Base-by-base conservation (phyloP, 2,888 invertebrate genomes). In the Escarpia spicata region DNA sequence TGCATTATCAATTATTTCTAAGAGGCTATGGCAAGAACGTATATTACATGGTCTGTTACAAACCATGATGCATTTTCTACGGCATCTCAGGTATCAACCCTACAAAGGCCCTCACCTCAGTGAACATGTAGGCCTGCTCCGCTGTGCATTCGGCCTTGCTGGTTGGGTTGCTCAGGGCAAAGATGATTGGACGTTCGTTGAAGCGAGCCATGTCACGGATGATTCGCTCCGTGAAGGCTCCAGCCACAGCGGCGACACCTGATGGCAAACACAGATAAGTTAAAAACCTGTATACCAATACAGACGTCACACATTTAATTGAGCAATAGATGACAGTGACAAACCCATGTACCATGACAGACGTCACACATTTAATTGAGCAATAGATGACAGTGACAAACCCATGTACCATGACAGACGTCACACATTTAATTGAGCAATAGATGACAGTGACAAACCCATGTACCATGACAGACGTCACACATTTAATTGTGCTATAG, bases 101-200 rank as follows among this genome's bases (percentile, higher is more conserved):
- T 15, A 75, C 75, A 75, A 75, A 75, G 75, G 8, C 92, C 37
- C 93, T 90, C 95, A 98, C 98, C 94, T 98, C 97, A 0, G 99
- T 99, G 95, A 98, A 97, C 90, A 96, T 97, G 97, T 99, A 99
- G 3, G 99, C 99, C 95, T 98, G 97, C 96, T 99, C 98, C 19
- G 99, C 99, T 26, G 99, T 99, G 96, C 99, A 99, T 97, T 99
- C 99, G 0, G 99, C 99, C 97, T 99, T 99, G 96, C 98, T 98
- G 93, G 99, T 99, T 92, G 99, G 99, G 97, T 99, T 99, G 96
- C 99, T 99, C 91, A 99, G 97, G 19, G 99, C 99, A 97, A 99
- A 99, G 95, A 99, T 98, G 94, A 99, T 98, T 0, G 99, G 99
- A 92, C 97, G 97, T 43, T 98, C 97, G 97, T 99, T 98, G 96